Evolutionary conservation across 2,888 invertebrate genomes (phyloP), one percentile per base, ranked within the genome.

Genomic region (Leptopilina drosophilae): DNA sequence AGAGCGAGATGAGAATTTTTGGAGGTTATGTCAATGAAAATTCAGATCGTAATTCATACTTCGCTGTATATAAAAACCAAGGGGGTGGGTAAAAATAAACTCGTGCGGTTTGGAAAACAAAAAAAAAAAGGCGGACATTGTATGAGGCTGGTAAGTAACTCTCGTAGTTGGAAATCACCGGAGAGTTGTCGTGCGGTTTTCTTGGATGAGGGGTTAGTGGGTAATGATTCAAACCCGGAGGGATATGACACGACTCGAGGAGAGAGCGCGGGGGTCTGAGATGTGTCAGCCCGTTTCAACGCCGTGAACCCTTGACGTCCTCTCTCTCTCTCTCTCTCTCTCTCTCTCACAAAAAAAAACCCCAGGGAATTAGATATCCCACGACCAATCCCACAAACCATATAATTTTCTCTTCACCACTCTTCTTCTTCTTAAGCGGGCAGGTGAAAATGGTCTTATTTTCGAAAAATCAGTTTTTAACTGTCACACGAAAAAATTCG

Each of bases 201-300:
- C 76, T 64, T 40, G 76, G 59, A 59, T 62, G 67, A 66, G 77
- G 78, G 67, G 49, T 64, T 59, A 11, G 76, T 12, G 67, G 75
- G 56, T 77, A 77, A 64, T 65, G 56, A 73, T 65, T 80, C 78
- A 64, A 62, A 53, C 69, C 4, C 8, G 4, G 64, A 77, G 77
- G 80, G 73, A 81, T 81, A 79, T 82, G 80, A 79, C 65, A 80
- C 78, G 33, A 65, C 77, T 77, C 49, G 78, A 78, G 79, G 82
- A 80, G 82, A 80, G 78, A 80, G 79, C 79, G 76, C 77, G 64
- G 78, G 81, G 79, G 82, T 82, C 80, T 81, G 79, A 82, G 76
- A 88, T 83, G 86, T 85, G 90, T 90, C 91, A 90, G 87, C 81
- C 82, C 88, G 87, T 88, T 89, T 90, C 91, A 90, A 89, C 86